Evolutionary conservation across 2,797 vertebrate genomes (phyloP).

Genomic region (Clarias fuscus): DNA sequence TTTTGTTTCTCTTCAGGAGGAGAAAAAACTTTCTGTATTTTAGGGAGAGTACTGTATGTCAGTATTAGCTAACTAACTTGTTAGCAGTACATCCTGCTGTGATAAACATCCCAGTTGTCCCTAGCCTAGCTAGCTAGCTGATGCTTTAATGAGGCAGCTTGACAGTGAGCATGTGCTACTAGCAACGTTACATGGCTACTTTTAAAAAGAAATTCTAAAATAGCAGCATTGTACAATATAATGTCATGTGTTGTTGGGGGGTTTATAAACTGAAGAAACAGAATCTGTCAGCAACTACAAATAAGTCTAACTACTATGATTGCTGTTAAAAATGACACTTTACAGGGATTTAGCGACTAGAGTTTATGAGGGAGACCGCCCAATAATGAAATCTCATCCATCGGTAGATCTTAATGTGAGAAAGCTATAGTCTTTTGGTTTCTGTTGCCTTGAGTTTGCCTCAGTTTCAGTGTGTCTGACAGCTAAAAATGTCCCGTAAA

Average conservation of each 20-base stretch:
- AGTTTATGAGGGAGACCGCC: slow-evolving; percentile 22
- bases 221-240: not conserved
- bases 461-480: slow-evolving; percentile 44
- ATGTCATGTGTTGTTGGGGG: not conserved
- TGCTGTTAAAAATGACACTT: not conserved
- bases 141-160: not conserved
- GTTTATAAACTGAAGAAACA: not conserved
- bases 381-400: slow-evolving; percentile 35
- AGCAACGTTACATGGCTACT: not conserved
- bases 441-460: slow-evolving; percentile 40
- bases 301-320: not conserved
- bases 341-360: slow-evolving; percentile 19
- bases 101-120: not conserved
- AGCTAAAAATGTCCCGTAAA: slow-evolving; percentile 25
- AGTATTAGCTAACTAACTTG: not conserved
- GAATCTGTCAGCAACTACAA: not conserved
- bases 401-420: slow-evolving; percentile 15
- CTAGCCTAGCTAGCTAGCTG: too few species aligned
- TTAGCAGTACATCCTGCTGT: not conserved
- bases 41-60: not conserved
- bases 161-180: not conserved
- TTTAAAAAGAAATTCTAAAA: not conserved
- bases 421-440: slow-evolving; percentile 28
- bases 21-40: not conserved
- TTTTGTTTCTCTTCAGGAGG: not conserved